Base-by-base conservation (phyloP, 2,888 invertebrate species). In the Meiosimyza platycephala region DNA sequence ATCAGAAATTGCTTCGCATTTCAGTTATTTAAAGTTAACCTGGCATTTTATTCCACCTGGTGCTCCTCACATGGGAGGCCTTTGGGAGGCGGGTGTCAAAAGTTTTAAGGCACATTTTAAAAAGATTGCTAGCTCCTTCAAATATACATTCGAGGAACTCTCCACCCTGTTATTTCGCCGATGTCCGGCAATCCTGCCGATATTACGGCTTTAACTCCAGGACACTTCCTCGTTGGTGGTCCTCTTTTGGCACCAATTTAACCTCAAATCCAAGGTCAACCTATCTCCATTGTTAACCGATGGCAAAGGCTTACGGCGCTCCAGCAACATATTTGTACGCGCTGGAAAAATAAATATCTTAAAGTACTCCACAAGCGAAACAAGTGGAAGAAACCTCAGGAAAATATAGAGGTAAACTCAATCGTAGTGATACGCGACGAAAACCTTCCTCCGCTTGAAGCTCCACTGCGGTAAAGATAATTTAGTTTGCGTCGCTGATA, bases 31-130 rank as follows among this genome's bases (percentile, higher is more conserved):
- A 12, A 55, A 16, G 57, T 76, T n/a, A 66, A 12, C 5, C 75
- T 75, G 77, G 63, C 76, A 22, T 54, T 76, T 77, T 15, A 75
- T 74, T 18, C 64, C 72, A 1, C 68, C 75, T 22, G 66, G 74
- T 13, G 71, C 72, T 7, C 75, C 72, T n/a, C 72, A 75, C 54
- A 22, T 22, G 22, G 22, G 22, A 22, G 22, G 22, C 22, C 22
- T 22, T 71, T 75, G 68, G 73, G 75, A 75, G 16, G 72, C 74
- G 7, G 74, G 74, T 0, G 73, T 72, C 6, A 75, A 71, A 64
- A 70, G 71, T 52, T 72, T 76, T 9, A 74, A 76, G 51, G 55
- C 71, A 15, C 72, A 75, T 54, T 67, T 75, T 15, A 69, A 69
- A 47, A 73, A 73, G 18, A 73, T 72, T 33, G 51, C 69, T 1